Percentiles rank a stretch among this genome's conserved stretches.
phyloP scores from a whole-genome alignment of 2,113 vertebrate species.

The Odontesthes bonariensis region DNA sequence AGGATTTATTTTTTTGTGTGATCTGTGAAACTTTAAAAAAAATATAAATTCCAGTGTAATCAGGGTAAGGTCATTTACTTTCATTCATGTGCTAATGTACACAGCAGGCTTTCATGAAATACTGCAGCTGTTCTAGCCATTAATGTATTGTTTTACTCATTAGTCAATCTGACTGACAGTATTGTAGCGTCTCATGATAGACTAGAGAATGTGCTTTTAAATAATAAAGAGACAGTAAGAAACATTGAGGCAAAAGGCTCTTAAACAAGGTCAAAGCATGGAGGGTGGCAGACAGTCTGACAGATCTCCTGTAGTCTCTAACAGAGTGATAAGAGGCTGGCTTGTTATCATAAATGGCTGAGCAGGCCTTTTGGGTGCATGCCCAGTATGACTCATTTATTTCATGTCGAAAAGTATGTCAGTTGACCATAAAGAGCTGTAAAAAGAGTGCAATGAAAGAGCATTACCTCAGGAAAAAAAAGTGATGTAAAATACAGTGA shows the following conservation, averaged over 20 bases:
- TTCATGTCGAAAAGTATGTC: background rate
- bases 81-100: background rate
- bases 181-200: slow-evolving; percentile 9
- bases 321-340: background rate
- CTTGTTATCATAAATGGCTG: background rate
- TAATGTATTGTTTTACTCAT: slow-evolving; percentile 6
- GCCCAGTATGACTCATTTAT: too few species aligned
- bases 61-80: slow-evolving; percentile 12
- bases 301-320: background rate
- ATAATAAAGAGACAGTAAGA: background rate
- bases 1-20: background rate
- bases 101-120: background rate
- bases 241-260: slow-evolving; percentile 5
- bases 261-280: background rate
- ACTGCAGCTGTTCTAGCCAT: background rate
- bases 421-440: background rate
- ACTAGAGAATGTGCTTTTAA: slow-evolving; percentile 9
- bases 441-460: background rate
- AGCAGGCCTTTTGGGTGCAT: background rate
- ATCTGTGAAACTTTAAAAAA: background rate
- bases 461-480: background rate
- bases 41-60: slow-evolving; percentile 10
- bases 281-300: background rate
- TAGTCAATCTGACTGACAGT: slow-evolving; percentile 16
- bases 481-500: background rate